Evolutionary conservation across 2,113 vertebrate species (phyloP), one percentile per base, ranked within the genome.

Genomic region (Azemiops feae): DNA sequence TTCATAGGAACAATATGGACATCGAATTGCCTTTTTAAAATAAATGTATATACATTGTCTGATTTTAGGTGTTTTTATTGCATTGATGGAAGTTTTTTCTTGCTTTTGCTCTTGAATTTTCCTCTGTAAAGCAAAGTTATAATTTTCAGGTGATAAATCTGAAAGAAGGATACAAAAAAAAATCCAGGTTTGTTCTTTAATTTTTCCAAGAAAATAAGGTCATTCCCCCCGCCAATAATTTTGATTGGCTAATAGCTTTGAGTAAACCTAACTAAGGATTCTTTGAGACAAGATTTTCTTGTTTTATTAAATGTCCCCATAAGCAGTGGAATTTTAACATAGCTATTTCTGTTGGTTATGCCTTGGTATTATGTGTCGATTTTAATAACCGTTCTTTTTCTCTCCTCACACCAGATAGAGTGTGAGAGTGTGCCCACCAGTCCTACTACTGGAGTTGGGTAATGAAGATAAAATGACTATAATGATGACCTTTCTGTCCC

Each of bases 401-500:
- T 92, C 54, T 23, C 27, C 6, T 55, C 0, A 93, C 10, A 92
- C 89, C 43, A 45, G 25, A 85, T 90, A 64, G 50, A 4, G 81
- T 92, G 39, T 64, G 93, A 95, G 12, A 89, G 92, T 5, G 30
- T 87, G 89, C 94, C 96, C 93, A 53, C 95, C 94, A n/a, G 6
- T 93, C 94, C 96, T 74, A 47, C 45, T 93, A 81, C 94, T 94
- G 92, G 89, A 93, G 95, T 53, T 47, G 89, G 43, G 94, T 97
- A 97, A 98, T 97, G 97, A 97, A 98, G 97, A 98, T 96, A 95
- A 96, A 97, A 94, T 88, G 96, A 94, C 95, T 97, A 74, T 92
- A 93, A 96, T 97, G 95, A 85, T 97, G 98, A 97, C 97, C 98
- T 98, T 96, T 97, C 97, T 50, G 11, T 97, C 97, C 97, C 97